Conservation (phyloP, 2,797 vertebrate species). For the Melanotaenia maccullochi region DNA sequence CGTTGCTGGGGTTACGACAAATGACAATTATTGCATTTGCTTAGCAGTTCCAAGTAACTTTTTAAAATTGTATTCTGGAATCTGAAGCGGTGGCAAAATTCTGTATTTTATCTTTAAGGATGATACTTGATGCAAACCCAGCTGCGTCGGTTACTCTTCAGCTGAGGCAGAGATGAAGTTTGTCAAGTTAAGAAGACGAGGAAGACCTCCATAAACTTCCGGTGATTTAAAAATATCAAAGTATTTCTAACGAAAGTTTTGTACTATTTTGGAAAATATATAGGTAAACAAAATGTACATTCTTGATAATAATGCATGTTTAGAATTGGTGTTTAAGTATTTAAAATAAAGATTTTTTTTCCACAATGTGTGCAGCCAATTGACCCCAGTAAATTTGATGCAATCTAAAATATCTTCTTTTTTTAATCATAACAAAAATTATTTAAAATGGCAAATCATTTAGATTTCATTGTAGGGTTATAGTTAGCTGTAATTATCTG, state of each 20-base stretch:
- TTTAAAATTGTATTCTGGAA: slow-evolving; percentile 19
- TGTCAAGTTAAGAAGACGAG: not conserved
- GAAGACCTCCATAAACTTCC: slow-evolving; percentile 5
- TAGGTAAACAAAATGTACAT: too few species aligned
- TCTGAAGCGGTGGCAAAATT: slow-evolving; percentile 33
- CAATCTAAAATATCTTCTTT: not conserved
- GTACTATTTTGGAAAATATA: not conserved
- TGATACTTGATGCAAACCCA: slow-evolving; percentile 69
- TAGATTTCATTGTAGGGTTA: not conserved
- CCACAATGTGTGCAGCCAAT: too few species aligned
- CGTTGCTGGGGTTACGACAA: slow-evolving; percentile 34
- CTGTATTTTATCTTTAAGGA: slow-evolving; percentile 47
- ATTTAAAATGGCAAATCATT: not conserved
- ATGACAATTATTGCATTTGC: slow-evolving; percentile 38
- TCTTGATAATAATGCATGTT: not conserved
- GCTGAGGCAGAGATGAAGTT: slow-evolving; percentile 54
- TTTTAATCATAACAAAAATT: not conserved
- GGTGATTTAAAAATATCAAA: slow-evolving; percentile 51
- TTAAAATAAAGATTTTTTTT: too few species aligned
- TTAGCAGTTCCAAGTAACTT: slow-evolving; percentile 4
- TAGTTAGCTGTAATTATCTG: not conserved
- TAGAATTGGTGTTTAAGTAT: not conserved
- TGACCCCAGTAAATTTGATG: too few species aligned
- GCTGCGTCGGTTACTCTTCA: slow-evolving; percentile 67
- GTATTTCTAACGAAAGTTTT: not conserved